Evolutionary conservation across 1,140 invertebrate genomes (phyloP).

Genomic region (Littorina saxatilis): DNA sequence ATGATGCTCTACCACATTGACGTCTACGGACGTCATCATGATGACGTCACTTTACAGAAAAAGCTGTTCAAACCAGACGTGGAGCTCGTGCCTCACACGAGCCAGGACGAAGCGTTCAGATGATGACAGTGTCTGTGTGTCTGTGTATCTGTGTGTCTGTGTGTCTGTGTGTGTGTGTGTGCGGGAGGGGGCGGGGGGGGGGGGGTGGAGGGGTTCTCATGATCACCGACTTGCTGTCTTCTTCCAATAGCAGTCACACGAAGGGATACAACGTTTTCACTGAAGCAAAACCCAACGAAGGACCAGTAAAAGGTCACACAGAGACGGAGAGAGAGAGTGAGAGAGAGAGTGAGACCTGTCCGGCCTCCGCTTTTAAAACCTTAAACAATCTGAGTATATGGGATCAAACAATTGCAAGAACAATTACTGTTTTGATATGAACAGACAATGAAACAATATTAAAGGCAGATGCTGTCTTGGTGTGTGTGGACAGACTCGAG

Average conservation of each 20-base stretch:
- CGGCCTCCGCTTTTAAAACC: no score
- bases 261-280: no score
- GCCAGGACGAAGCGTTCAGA: not conserved
- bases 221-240: no score
- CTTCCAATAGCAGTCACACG: no score
- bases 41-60: slow-evolving; percentile 16
- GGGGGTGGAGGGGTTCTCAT: no score
- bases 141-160: not conserved
- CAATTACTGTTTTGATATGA: no score
- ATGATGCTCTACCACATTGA: slow-evolving; percentile 46
- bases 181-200: no score
- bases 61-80: not conserved
- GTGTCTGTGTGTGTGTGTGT: not conserved
- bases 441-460: not conserved
- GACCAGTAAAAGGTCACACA: no score
- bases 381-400: not conserved
- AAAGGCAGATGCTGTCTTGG: not conserved
- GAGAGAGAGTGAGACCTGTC: not conserved
- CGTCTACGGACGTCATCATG: slow-evolving; percentile 40
- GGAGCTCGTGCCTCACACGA: not conserved
- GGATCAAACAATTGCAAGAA: no score
- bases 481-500: not conserved
- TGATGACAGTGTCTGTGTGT: not conserved
- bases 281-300: no score
- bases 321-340: not conserved